Percentiles rank a stretch among this genome's conserved stretches.
phyloP scores from a whole-genome alignment of 1,140 invertebrate genomes.

The Drosophila santomea region DNA sequence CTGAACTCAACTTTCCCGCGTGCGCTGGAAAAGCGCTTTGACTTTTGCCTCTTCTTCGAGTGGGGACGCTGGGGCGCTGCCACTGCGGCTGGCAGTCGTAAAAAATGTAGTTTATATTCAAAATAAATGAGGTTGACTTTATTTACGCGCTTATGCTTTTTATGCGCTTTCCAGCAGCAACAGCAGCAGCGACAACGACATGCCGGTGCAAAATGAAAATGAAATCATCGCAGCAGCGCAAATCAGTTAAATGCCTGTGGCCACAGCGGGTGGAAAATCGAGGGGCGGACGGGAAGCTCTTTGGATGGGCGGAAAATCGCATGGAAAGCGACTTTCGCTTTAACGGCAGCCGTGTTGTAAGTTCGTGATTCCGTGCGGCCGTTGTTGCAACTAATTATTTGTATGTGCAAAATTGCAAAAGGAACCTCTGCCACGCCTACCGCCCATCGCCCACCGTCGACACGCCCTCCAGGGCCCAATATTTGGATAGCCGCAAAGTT shows the following conservation, averaged over 20 bases:
- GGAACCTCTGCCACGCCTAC: neutral
- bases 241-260: conserved; percentile 65
- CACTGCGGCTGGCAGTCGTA: conserved; percentile 68
- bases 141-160: conserved; percentile 83
- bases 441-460: neutral
- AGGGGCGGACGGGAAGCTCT: too few relatives aligned
- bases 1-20: conserved; percentile 24
- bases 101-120: conserved; percentile 83
- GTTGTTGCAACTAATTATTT: conserved; percentile 63
- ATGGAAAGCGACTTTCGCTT: neutral
- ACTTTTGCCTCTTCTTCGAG: conserved; percentile 53
- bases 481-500: conserved; percentile 54
- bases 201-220: conserved; percentile 45
- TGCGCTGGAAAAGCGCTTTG: conserved; percentile 69
- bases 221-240: conserved; percentile 48
- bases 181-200: conserved; percentile 37
- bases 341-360: conserved; percentile 62
- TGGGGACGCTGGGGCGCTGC: conserved; percentile 18
- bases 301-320: neutral
- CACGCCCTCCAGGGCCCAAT: conserved; percentile 36
- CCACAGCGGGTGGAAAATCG: conserved; percentile 17
- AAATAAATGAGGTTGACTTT: conserved; percentile 83
- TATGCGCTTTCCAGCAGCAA: conserved; percentile 70
- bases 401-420: conserved; percentile 48
- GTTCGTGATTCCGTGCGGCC: conserved; percentile 57